Evolutionary conservation across 1,140 invertebrate species (phyloP), one percentile per base, ranked within the genome.

Genomic region (Bursaphelenchus mucronatus): DNA sequence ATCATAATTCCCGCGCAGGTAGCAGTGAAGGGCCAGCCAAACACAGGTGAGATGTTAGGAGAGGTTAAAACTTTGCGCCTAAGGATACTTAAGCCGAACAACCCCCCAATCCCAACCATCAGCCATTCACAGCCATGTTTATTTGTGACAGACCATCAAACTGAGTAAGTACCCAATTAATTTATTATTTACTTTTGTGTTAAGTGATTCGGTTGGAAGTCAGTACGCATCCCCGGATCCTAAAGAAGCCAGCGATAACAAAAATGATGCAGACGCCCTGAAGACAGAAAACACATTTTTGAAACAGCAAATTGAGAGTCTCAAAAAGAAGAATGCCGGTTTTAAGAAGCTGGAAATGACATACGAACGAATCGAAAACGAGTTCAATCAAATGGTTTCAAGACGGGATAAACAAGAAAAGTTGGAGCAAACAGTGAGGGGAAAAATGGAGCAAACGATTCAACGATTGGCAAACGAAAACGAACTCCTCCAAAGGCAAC

Each of bases 251-350:
- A 39, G 47, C 47, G 49, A 63, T 17, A 63, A 63, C 61, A 45
- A 45, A 57, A 9, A 65, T 13, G 6, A 52, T 46, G 19, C 41
- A 21, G 15, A 41, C 6, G 30, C 30, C 19, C 39, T 65, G n/a
- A 15, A 43, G 19, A 21, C 43, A 63, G 71, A 65, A 19, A 65
- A 57, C 30, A 17, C 17, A 8, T 44, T 54, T 40, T 39, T 96
- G 0, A 89, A 92, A 68, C 86, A 88, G 49, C 88, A 89, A 0
- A 90, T 94, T 73, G 89, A 93, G 77, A 89, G 90, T 68, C 82
- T 95, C 30, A 89, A 91, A 1, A 87, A 89, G 19, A 89, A 90
- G 0, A 90, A 39, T 8, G 19, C 45, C 39, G 44, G 3, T 30
- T 17, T n/a, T 50, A 44, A 73, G 63, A 40, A 73, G 71, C 47